Evolutionary conservation across 2,888 invertebrate species (phyloP).

Genomic region (Aphodius granarius): DNA sequence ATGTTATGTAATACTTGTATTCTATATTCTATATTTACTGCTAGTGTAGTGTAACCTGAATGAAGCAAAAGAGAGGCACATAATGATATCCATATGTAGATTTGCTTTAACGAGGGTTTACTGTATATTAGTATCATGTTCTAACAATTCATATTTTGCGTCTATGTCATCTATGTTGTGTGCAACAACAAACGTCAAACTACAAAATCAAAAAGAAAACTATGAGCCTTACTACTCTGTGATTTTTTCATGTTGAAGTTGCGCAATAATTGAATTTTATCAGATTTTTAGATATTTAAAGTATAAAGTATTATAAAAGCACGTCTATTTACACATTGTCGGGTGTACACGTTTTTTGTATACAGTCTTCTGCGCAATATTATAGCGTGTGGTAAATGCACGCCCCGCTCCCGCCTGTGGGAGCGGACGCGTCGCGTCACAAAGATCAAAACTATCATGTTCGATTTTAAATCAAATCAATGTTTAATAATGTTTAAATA

Average conservation of each 20-base stretch:
- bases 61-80: neutral
- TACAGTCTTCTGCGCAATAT: constrained; percentile 11
- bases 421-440: constrained; percentile 29
- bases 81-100: neutral
- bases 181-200: neutral
- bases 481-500: constrained; percentile 19
- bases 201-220: neutral
- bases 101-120: neutral
- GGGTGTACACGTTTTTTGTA: constrained; percentile 17
- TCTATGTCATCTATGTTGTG: neutral
- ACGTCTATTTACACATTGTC: neutral
- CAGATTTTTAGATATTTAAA: neutral
- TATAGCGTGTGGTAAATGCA: constrained; percentile 28
- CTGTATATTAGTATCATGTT: neutral
- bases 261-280: neutral
- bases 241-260: neutral
- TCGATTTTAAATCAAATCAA: neutral
- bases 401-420: constrained; percentile 30
- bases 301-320: neutral
- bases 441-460: neutral
- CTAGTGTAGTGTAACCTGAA: neutral
- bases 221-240: neutral
- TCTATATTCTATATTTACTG: neutral
- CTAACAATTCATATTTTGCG: neutral
- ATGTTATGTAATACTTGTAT: neutral